These are phyloP conservation scores for Hypolimnas misippus DNA, from an alignment of 2,888 invertebrate species.

Conservation along the genomic window DNA sequence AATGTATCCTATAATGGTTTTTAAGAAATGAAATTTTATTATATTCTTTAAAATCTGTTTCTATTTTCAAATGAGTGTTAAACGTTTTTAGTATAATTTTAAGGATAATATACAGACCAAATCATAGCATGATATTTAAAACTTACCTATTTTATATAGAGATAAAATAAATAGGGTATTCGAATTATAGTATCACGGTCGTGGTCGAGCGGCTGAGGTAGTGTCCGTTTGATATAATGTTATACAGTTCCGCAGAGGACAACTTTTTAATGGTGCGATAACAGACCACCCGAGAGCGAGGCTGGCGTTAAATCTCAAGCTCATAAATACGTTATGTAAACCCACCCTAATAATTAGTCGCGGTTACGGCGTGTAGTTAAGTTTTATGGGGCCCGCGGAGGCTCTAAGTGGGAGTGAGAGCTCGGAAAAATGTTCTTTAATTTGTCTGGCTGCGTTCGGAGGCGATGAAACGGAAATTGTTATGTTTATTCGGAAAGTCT, in stretches of 20 bases:
- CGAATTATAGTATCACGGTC: conserved; percentile 26
- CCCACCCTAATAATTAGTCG: conserved; percentile 83
- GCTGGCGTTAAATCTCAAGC: conserved; percentile 78
- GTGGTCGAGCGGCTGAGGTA: conserved; percentile 47
- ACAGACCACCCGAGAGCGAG: conserved; percentile 81
- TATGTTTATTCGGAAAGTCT: conserved; percentile 74
- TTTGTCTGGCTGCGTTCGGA: conserved; percentile 71
- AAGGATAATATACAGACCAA: too few species aligned
- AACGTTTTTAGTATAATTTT: too few species aligned
- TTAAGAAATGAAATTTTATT: not conserved
- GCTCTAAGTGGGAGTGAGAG: conserved; percentile 65
- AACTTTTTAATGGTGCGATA: conserved; percentile 83
- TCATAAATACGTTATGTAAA: conserved; percentile 84
- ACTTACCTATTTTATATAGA: not conserved
- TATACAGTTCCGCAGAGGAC: conserved; percentile 77
- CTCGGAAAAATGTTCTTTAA: conserved; percentile 79
- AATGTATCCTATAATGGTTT: not conserved
- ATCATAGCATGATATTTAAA: too few species aligned
- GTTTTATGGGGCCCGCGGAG: conserved; percentile 75
- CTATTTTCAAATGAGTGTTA: not conserved
- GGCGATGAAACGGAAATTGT: conserved; percentile 77
- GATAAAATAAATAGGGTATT: conserved; percentile 38
- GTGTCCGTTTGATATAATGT: conserved; percentile 68
- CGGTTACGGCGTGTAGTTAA: conserved; percentile 80
- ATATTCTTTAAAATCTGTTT: not conserved